Evolutionary conservation across 2,888 invertebrate species (phyloP), one percentile per base, ranked within the genome.

Genomic region (Diaphora mendica): DNA sequence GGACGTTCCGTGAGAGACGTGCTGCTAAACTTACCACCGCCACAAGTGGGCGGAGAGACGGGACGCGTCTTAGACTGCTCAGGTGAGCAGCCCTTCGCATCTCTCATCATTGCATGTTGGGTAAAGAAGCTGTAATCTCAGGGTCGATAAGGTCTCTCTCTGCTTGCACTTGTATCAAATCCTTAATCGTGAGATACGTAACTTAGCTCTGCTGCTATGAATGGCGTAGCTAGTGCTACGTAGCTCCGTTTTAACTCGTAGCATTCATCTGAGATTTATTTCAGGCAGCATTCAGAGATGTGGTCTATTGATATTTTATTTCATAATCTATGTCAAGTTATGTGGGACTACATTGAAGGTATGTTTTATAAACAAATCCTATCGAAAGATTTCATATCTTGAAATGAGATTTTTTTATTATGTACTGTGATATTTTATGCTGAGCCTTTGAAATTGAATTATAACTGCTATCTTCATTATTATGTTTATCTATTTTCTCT

Each of bases 21-120:
- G 87, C 87, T 83, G 86, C 86, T 82, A 86, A 87, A 87, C 88
- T 89, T 85, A 82, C 85, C 88, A 89, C 91, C 90, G 94, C 95
- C 91, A 95, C 95, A 94, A 94, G 94, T 95, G 95, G 94, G 93
- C 91, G 94, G 93, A 91, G 91, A 91, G 88, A 89, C 90, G 87
- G 85, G 87, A 90, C 92, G 90, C 91, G 89, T 88, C 88, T 88
- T 86, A 91, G 88, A 88, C 91, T 91, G 93, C 94, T 93, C 94
- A 94, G 94, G 95, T 95, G 93, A 94, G 94, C 92, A 90, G 91
- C 86, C 90, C 87, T 87, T 91, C 88, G 85, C 92, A 92, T 93
- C 94, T 91, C 91, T 86, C 88, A 84, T 82, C 89, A 86, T 82
- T 87, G 88, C 87, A 89, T 83, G 85, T 87, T 91, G 90, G 82